Evolutionary conservation across 2,888 invertebrate species (phyloP), one percentile per base, ranked within the genome.

Genomic region (Xanthia togata): DNA sequence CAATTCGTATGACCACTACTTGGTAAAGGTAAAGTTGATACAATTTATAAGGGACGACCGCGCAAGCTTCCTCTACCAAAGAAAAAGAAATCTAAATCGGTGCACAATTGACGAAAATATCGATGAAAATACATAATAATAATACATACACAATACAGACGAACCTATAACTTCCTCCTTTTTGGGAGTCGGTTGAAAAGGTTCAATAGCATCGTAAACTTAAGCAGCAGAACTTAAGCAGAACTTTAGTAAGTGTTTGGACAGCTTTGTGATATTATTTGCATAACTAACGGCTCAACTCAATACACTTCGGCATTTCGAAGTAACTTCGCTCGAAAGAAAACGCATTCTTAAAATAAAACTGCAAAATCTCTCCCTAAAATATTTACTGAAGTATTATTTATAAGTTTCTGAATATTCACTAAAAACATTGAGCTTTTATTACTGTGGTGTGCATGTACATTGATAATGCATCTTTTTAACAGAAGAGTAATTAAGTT

Each of bases 401-500:
- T n/a, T n/a, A 47, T 50, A 50, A 57, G 23, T 6, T 20, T 20
- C 11, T 47, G 31, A 50, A n/a, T 41, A 12, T 47, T 44, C 5
- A 60, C 14, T 62, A 70, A 35, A 4, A 60, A 6, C 5, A 23
- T 23, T 23, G 5, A 53, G 23, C 68, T 55, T 14, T 6, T 47
- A 60, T 50, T 1, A 53, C 6, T 11, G 0, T 23, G 5, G 35
- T 35, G 20, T 26, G 35, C 60, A 53, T 60, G n/a, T 47, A 20
- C 20, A n/a, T 57, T 26, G 14, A 31, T 31, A 50, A n/a, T 26
- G 1, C 23, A 53, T 60, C 2, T 73, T 55, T 57, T 44, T 23
- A 11, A 23, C 17, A 59, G 1, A 23, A 17, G 4, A 9, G n/a
- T 50, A 73, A 81, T 78, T 81, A 53, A 68, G 20, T 57, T 70